Evolutionary conservation across 1,140 invertebrate species (phyloP), one percentile per base, ranked within the genome.

Genomic region (Bombus sylvicola): DNA sequence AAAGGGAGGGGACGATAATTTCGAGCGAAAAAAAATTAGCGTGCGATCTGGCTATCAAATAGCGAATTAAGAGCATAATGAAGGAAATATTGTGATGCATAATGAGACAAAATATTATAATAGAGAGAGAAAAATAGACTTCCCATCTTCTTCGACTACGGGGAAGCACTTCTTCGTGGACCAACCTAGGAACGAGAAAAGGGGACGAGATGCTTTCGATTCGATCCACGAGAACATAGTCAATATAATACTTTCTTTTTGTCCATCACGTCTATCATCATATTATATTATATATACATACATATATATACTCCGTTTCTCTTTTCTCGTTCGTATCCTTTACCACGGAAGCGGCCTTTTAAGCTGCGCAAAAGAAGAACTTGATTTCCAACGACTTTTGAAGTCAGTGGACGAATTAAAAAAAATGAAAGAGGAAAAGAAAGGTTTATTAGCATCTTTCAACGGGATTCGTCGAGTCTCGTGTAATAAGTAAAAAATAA

Each of bases 281-380:
- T 76, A 59, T 39, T n/a, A 62, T 62, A 13, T 22, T 22, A 34
- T 25, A 53, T 75, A 75, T n/a, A 25, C 9, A 62, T 12, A 62
- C 12, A 57, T 75, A 12, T 75, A 22, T 39, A 8, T 53, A 53
- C 47, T 53, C 81, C 62, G 68, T 59, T 81, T 88, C 73, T 57
- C 64, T 81, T 88, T 86, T 82, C 87, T 79, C 74, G 87, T 89
- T 89, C 62, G 31, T 82, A 75, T 79, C 22, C 47, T 85, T 57
- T 66, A 75, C 68, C 28, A n/a, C 69, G n/a, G 37, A 47, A 72
- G 37, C 34, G 37, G 31, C 78, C 62, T 77, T 78, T 68, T 81
- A 74, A 79, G 62, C 28, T 82, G 81, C 37, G 72, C 8, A 37
- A 34, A 76, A 53, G 43, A 83, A 68, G 81, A 41, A 41, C 53